Evolutionary conservation across 2,113 vertebrate genomes (phyloP).

Genomic region (Trogon surrucura): DNA sequence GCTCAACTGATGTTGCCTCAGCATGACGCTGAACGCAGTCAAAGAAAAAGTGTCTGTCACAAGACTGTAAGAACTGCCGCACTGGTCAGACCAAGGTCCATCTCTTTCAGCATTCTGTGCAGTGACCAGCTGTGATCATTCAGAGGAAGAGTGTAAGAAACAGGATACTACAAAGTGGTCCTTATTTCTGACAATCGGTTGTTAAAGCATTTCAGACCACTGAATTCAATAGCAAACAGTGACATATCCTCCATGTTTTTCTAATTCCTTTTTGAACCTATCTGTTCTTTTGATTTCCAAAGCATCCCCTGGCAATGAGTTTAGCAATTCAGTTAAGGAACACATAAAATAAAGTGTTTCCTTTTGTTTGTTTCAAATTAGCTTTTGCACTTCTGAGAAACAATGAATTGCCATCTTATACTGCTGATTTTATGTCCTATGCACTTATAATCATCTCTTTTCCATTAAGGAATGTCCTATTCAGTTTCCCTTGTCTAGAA

Average conservation of each 20-base stretch:
- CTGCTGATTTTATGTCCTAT: not conserved
- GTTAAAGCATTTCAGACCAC: not conserved
- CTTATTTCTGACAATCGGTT: not conserved
- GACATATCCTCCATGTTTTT: not conserved
- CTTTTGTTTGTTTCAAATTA: not conserved
- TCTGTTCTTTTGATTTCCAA: not conserved
- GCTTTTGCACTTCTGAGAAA: not conserved
- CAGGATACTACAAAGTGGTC: not conserved
- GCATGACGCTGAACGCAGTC: not conserved
- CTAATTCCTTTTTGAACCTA: not conserved
- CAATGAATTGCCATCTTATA: not conserved
- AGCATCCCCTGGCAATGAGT: not conserved
- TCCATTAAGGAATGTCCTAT: not conserved
- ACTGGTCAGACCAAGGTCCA: not conserved
- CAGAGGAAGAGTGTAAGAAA: not conserved
- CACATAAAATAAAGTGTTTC: not conserved
- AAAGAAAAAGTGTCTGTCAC: not conserved
- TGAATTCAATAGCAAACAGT: not conserved
- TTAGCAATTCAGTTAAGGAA: not conserved
- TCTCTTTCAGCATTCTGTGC: not conserved
- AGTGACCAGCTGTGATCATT: not conserved
- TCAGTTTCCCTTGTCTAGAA: not conserved
- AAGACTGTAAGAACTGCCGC: not conserved
- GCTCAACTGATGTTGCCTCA: conserved; percentile 32
- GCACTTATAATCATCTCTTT: not conserved